Evolutionary conservation across 1,140 invertebrate species (phyloP), one percentile per base, ranked within the genome.

Genomic region (Delia radicum): DNA sequence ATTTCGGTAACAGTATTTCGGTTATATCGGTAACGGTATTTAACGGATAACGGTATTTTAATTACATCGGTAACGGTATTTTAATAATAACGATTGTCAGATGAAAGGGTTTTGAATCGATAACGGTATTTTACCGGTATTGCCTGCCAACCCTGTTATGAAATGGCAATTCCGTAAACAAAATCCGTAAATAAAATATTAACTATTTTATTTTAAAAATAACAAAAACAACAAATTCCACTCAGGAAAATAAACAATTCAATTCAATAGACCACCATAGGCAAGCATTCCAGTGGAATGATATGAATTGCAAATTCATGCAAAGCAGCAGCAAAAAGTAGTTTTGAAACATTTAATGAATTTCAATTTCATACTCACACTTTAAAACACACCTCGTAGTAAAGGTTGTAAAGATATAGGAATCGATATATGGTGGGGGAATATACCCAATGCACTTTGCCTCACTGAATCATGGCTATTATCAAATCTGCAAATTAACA

Each of bases 401-500:
- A 33, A 42, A 1, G 37, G 3, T 10, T 42, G 7, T 13, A 42
- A 15, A 4, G 4, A 33, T 10, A 12, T 8, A 13, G 62, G 27
- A 26, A 29, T 26, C n/a, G 55, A 18, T 29, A 29, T 65, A 27
- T 63, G 61, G 26, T 65, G 13, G 62, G 62, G 12, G 13, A 26
- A 29, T 29, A 26, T 65, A 28, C 27, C 37, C 12, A 10, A 15
- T 31, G 29, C 29, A 27, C 4, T 13, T 15, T 31, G 21, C 31
- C n/a, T 6, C 65, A 69, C 65, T 69, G 29, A 69, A 69, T 69
- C 37, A 69, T 69, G 15, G 31, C 29, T 31, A 33, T 24, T 69
- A 29, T 69, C 65, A 69, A 69, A 69, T 69, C 29, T 31, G 29
- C 65, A 69, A 69, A 69, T 69, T 69, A 69, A 69, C 65, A 69